Conservation (phyloP, 23 tunicate genomes). For the Ciona savignyi region DNA sequence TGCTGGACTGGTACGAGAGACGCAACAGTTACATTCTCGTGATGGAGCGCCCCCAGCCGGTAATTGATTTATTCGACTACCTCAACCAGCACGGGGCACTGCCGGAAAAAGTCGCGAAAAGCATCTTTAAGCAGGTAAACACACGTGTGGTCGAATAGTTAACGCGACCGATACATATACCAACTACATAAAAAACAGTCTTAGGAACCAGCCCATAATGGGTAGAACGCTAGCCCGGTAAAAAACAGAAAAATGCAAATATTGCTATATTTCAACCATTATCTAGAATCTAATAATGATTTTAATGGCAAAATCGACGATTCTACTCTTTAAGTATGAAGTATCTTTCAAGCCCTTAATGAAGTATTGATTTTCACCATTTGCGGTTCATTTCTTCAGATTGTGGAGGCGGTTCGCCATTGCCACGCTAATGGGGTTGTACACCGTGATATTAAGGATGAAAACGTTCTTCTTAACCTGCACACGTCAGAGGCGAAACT, state of each 20-base stretch:
- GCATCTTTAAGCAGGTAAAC: slow-evolving; percentile 81
- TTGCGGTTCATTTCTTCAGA: slow-evolving; percentile 33
- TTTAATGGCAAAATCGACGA: too few relatives aligned
- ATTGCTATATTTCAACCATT: too few relatives aligned
- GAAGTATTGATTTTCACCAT: background rate
- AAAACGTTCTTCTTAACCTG: slow-evolving; percentile 78
- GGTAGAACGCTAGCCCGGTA: too few relatives aligned
- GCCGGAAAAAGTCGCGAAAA: slow-evolving; percentile 54
- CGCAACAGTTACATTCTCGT: slow-evolving; percentile 72
- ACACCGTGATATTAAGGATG: slow-evolving; percentile 96
- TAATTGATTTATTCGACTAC: slow-evolving; percentile 87
- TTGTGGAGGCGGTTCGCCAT: slow-evolving; percentile 82
- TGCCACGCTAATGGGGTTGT: slow-evolving; percentile 97
- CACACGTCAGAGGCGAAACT: slow-evolving; percentile 90
- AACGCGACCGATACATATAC: slow-evolving; percentile 59
- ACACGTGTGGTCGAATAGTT: slow-evolving; percentile 28
- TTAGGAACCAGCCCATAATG: too few relatives aligned
- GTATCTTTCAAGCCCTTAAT: too few relatives aligned
- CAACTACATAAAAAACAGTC: too few relatives aligned
- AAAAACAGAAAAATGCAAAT: too few relatives aligned
- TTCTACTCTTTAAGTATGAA: background rate
- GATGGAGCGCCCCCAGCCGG: slow-evolving; percentile 92
- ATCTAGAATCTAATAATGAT: too few relatives aligned
- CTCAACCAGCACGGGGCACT: slow-evolving; percentile 81
- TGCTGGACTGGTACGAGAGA: slow-evolving; percentile 97